Evolutionary conservation across 2,113 vertebrate species (phyloP).

Genomic region (Pardalotus punctatus): DNA sequence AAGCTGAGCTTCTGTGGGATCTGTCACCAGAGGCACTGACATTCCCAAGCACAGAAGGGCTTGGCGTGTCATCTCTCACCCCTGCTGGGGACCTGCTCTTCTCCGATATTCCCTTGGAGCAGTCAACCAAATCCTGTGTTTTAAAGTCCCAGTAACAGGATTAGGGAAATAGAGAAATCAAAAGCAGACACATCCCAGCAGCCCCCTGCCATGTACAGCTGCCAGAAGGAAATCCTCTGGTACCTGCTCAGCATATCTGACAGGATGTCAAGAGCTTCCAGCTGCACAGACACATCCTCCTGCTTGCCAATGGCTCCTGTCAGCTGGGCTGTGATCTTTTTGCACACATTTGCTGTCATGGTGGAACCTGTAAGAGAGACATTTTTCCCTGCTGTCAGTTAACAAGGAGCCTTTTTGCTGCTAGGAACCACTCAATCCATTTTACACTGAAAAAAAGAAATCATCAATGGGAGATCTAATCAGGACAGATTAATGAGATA

Average conservation of each 20-base stretch:
- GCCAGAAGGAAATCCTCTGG: background rate
- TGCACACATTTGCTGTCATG: slow-evolving; percentile 87
- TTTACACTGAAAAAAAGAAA: background rate
- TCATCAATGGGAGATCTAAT: background rate
- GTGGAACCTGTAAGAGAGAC: slow-evolving; percentile 72
- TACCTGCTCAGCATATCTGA: slow-evolving; percentile 96
- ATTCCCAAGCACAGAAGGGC: background rate
- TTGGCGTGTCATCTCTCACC: background rate
- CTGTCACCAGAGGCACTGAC: background rate
- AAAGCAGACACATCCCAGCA: background rate
- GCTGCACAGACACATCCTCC: slow-evolving; percentile 89
- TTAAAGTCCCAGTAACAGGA: background rate
- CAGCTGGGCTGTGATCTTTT: slow-evolving; percentile 92
- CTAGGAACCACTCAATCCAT: background rate
- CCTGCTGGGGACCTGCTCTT: background rate
- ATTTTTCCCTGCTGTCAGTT: background rate
- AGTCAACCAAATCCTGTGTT: background rate
- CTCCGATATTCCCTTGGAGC: background rate
- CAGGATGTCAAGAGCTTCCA: slow-evolving; percentile 96
- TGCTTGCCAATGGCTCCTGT: slow-evolving; percentile 89
- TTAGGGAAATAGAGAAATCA: background rate
- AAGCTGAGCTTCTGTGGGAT: background rate
- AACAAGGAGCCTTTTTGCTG: background rate
- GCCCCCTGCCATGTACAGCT: background rate
- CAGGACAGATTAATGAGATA: background rate